A percentile compares a stretch with the other conserved stretches of the same genome.
Conservation (phyloP, 2,888 invertebrate species). For the Monopis laevigella region DNA sequence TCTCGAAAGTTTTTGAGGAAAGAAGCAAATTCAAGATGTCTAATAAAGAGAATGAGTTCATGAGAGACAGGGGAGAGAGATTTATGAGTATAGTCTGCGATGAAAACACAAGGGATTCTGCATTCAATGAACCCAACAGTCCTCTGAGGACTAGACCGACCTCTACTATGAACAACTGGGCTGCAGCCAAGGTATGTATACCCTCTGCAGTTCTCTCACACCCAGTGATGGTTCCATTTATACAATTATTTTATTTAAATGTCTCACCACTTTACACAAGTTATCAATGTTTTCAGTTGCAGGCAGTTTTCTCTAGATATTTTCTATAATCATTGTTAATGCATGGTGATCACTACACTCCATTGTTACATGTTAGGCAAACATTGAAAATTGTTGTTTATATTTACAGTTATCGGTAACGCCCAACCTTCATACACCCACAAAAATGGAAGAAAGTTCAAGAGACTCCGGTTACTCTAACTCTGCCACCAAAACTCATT, state of each 20-base stretch:
- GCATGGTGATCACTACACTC: no score
- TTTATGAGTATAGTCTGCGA: slow-evolving; percentile 41
- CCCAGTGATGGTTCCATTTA: no score
- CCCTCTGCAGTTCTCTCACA: neutral
- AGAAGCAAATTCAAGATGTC: slow-evolving; percentile 40
- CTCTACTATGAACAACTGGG: slow-evolving; percentile 31
- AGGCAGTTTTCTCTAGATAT: no score
- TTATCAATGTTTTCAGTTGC: no score
- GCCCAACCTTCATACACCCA: slow-evolving; percentile 5
- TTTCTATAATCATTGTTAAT: no score
- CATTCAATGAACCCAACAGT: slow-evolving; percentile 14
- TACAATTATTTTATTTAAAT: no score
- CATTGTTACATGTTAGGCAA: neutral
- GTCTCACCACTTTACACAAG: no score
- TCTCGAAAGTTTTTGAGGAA: slow-evolving; percentile 45
- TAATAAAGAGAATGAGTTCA: slow-evolving; percentile 43
- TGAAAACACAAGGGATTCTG: slow-evolving; percentile 50
- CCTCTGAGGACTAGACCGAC: slow-evolving; percentile 9
- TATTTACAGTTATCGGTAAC: slow-evolving; percentile 13
- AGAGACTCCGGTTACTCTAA: slow-evolving; percentile 6
- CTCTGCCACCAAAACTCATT: slow-evolving; percentile 5
- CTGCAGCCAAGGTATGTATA: slow-evolving; percentile 38
- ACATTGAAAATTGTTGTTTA: neutral
- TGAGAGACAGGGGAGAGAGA: slow-evolving; percentile 21
- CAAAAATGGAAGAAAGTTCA: slow-evolving; percentile 5